Conservation (phyloP, 1,140 invertebrate genomes). For the Maconellicoccus hirsutus region DNA sequence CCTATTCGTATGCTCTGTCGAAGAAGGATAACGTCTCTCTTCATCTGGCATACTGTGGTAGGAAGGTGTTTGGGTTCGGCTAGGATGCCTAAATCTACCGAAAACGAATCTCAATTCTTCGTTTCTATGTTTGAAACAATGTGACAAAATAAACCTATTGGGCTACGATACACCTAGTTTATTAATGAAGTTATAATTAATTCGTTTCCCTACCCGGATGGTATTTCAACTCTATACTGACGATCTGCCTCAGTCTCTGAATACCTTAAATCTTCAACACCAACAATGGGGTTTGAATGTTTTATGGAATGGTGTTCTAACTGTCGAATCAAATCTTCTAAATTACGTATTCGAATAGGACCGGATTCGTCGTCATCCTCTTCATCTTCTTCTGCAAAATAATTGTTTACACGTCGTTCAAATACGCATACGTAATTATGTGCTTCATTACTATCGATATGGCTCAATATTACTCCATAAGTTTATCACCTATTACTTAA, state of each 20-base stretch:
- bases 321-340: conserved; percentile 76
- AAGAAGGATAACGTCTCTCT: conserved; percentile 57
- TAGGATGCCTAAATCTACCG: conserved; percentile 55
- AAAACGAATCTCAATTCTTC: conserved; percentile 62
- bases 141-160: too few species aligned
- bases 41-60: conserved; percentile 53
- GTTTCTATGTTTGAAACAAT: background rate
- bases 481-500: too few species aligned
- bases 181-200: too few species aligned
- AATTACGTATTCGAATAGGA: conserved; percentile 69
- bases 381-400: conserved; percentile 11
- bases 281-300: conserved; percentile 63
- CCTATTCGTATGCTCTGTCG: conserved; percentile 47
- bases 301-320: conserved; percentile 75
- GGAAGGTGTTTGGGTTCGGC: conserved; percentile 39
- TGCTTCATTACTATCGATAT: too few species aligned
- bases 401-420: too few species aligned
- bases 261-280: conserved; percentile 81
- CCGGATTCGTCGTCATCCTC: conserved; percentile 55
- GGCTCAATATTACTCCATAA: too few species aligned
- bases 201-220: conserved; percentile 57
- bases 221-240: conserved; percentile 65
- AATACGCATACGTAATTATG: too few species aligned
- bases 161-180: too few species aligned
- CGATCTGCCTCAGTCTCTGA: conserved; percentile 82